Percentiles rank a stretch among this genome's conserved stretches.
Evolutionary conservation across 2,888 invertebrate genomes (phyloP).

Genomic region (Cecidostiba fungosa): DNA sequence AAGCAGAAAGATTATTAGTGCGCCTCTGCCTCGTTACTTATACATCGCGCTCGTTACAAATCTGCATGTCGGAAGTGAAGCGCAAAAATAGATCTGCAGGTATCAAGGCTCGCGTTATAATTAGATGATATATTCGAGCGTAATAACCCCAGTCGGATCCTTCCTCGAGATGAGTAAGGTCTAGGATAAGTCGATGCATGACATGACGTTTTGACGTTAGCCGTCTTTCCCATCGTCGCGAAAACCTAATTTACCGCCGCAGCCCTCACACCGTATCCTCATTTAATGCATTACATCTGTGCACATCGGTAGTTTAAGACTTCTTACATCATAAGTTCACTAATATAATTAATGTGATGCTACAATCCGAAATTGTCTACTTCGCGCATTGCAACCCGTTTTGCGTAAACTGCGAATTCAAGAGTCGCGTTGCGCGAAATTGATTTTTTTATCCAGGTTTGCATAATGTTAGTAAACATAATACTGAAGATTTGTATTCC

Average conservation of each 20-base stretch:
- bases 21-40: conserved; percentile 44
- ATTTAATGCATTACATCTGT: conserved; percentile 5
- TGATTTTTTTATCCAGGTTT: no score
- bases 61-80: conserved; percentile 11
- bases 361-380: no score
- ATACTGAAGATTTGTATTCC: no score
- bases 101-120: conserved; percentile 32
- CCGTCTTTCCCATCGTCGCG: conserved; percentile 9
- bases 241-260: conserved; percentile 43
- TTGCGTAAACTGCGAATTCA: no score
- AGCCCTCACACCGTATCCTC: conserved; percentile 15
- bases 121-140: conserved; percentile 28
- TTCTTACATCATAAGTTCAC: neutral
- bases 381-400: no score
- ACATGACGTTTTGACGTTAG: conserved; percentile 58
- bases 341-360: no score
- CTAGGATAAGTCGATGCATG: conserved; percentile 55
- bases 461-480: no score
- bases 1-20: neutral
- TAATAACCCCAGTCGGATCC: conserved; percentile 29
- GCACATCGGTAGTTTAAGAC: neutral
- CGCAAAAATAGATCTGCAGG: conserved; percentile 31
- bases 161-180: conserved; percentile 46
- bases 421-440: no score
- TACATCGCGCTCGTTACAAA: conserved; percentile 8